These are phyloP conservation scores for Uloborus diversus DNA, from an alignment of 1,140 invertebrate species.

Conservation along the genomic window DNA sequence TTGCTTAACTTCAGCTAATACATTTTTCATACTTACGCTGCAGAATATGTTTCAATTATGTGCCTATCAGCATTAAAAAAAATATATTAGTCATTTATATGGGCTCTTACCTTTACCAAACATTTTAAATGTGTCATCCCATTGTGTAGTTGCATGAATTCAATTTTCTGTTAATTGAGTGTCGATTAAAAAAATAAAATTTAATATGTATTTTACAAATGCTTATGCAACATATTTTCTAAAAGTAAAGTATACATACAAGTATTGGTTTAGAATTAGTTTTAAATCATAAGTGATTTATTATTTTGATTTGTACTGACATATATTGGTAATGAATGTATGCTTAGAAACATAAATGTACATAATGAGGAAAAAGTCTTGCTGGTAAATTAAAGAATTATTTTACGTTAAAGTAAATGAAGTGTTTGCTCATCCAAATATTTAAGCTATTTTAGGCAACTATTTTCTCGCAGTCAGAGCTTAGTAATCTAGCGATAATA, in stretches of 20 bases:
- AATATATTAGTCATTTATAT: no score
- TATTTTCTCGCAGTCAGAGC: background rate
- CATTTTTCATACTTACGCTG: no score
- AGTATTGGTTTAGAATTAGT: background rate
- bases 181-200: background rate
- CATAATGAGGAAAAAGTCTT: background rate
- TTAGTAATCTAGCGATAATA: background rate
- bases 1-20: no score
- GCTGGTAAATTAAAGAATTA: background rate
- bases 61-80: no score
- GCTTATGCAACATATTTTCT: background rate
- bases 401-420: background rate
- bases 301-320: background rate
- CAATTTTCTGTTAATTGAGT: background rate
- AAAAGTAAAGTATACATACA: background rate
- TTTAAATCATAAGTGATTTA: background rate
- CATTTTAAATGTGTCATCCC: no score
- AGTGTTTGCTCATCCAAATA: background rate
- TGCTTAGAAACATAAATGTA: background rate
- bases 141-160: background rate
- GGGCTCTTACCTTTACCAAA: no score
- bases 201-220: background rate
- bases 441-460: background rate
- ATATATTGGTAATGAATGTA: background rate
- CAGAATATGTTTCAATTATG: no score